Percentiles rank a stretch among this genome's conserved stretches.
Conservation (phyloP, 1,140 invertebrate species). For the Chironomus striatipennis region DNA sequence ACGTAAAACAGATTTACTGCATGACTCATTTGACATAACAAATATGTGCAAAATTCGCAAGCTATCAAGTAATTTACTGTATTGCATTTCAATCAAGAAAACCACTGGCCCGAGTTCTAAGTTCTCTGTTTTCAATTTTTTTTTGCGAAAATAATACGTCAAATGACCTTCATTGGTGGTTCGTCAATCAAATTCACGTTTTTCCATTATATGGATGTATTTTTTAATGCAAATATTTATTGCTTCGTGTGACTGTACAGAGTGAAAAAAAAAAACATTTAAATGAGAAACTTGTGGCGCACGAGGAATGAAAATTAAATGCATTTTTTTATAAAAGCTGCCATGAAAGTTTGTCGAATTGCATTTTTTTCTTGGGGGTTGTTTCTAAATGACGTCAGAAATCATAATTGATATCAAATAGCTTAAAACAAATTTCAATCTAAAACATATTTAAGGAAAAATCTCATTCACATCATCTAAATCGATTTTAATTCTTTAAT, state of each 20-base stretch:
- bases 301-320: neutral
- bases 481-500: too few species aligned
- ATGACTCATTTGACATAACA: neutral
- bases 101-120: neutral
- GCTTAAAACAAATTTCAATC: too few species aligned
- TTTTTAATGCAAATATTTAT: neutral
- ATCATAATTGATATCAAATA: too few species aligned
- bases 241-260: neutral
- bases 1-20: neutral
- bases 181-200: conserved; percentile 22
- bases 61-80: neutral
- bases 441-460: too few species aligned
- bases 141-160: neutral
- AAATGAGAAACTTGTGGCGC: conserved; percentile 5
- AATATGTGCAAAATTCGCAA: neutral
- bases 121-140: conserved; percentile 14
- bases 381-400: too few species aligned
- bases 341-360: too few species aligned
- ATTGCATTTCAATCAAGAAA: neutral
- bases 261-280: neutral
- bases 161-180: conserved; percentile 19
- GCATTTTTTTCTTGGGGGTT: too few species aligned
- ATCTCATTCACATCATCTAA: too few species aligned
- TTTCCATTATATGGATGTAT: neutral
- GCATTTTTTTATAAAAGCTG: too few species aligned